A percentile compares a stretch with the other conserved stretches of the same genome.
Conservation (phyloP, 2,888 invertebrate genomes). For the Rhopalosiphum nymphaeae region DNA sequence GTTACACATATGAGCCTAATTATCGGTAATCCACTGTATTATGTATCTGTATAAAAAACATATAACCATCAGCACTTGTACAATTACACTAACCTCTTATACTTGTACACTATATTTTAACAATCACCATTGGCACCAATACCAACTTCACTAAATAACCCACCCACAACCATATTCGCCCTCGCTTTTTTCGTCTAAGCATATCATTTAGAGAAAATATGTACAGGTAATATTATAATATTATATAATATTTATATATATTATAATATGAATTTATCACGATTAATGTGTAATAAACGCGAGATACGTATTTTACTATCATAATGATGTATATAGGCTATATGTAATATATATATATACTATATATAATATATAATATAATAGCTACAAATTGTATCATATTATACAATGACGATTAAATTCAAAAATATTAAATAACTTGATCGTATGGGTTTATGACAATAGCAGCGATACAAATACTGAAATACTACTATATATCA, state of each 20-base stretch:
- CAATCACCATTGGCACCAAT: neutral
- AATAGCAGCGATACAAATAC: neutral
- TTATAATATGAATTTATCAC: neutral
- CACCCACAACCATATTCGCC: neutral
- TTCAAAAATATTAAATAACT: neutral
- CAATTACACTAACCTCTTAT: neutral
- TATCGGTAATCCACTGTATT: neutral
- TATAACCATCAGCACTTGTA: neutral
- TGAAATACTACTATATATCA: neutral
- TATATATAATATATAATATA: neutral
- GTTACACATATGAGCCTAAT: neutral
- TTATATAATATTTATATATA: neutral
- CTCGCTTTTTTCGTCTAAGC: neutral
- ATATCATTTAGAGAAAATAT: neutral
- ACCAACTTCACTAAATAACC: neutral
- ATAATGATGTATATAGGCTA: neutral
- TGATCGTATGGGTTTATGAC: neutral
- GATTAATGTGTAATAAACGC: neutral
- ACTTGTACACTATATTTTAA: neutral
- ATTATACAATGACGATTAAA: neutral
- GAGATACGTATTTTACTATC: neutral
- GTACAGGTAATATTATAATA: neutral
- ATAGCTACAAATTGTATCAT: neutral
- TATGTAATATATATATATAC: too few relatives aligned
- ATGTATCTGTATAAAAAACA: neutral